Base-by-base conservation (phyloP, 2,888 invertebrate genomes). In the Miltochrista miniata region DNA sequence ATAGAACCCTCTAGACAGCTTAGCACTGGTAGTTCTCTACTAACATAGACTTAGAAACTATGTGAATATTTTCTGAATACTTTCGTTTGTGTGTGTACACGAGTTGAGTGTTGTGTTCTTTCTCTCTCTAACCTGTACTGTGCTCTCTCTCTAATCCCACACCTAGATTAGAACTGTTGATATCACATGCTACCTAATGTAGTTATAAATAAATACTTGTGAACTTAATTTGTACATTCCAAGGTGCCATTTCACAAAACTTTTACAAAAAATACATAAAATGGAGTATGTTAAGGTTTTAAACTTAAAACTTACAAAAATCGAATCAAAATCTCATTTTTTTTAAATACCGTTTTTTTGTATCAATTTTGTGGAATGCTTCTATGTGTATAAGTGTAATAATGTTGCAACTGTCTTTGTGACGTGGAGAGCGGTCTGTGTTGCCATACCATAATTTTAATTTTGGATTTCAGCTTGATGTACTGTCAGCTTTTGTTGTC, bases 121-220 rank as follows among this genome's bases (percentile, higher is more conserved):
- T 87, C 72, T 83, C 85, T 85, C 84, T 83, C 77, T 85, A 82
- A 85, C 81, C 76, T 82, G 74, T 73, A 72, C 51, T 51, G 34
- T 66, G 18, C 18, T 63, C 61, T 68, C 54, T 64, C 39, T 70
- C 63, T 74, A 74, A 79, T 73, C 64, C 64, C 40, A 61, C 72
- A 72, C 72, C 48, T 67, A 67, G 64, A 55, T 46, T 63, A 59
- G 55, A 52, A 24, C 38, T 51, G 51, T 64, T 55, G 60, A 46
- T 54, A 56, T 54, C 54, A 68, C 62, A 38, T 24, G 43, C 62
- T 59, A 54, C 52, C 62, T 59, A 54, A 54, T 44, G 38, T 60
- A 63, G 47, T 45, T 50, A 11, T 56, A 54, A 31, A 40, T n/a
- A 13, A 24, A 24, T 24, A 24, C 2, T 24, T 24, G 18, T 24